Evolutionary conservation across 2,797 vertebrate species (phyloP), one percentile per base, ranked within the genome.

Genomic region (Chloroceryle amazona): DNA sequence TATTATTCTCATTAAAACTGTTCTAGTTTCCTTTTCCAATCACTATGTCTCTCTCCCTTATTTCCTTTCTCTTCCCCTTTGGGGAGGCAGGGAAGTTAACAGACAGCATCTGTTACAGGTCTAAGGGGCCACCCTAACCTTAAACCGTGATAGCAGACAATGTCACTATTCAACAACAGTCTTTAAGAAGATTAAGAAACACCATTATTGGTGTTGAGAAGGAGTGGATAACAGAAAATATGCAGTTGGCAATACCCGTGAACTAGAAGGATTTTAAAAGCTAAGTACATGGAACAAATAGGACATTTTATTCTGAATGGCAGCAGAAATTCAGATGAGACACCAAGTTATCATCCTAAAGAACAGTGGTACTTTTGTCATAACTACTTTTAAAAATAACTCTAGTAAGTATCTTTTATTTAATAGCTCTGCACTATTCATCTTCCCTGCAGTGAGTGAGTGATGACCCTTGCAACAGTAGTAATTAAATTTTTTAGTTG

Each of bases 401-500:
- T 89, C 29, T 67, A 81, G n/a, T 21, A 73, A 65, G 29, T 92
- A 55, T 93, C n/a, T 29, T 86, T 96, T 96, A 86, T 95, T 96
- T 96, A 96, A 92, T 79, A 95, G n/a, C 2, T 13, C 65, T 81
- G 10, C 19, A 71, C 52, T 81, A 83, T 78, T 95, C 70, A 58
- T 90, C 63, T 85, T 74, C 29, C n/a, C 25, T 87, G 39, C 44
- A 80, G 62, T 97, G 82, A 91, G 39, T 89, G 81, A 96, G 42
- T 85, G 72, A 74, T 94, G 88, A 96, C 93, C 91, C 79, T 82
- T 81, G 57, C 4, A 89, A 91, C 78, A 61, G 20, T 33, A 85
- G 74, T 94, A 96, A 97, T 97, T 96, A 97, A 97, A 89, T 61
- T 75, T 86, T 74, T 93, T 89, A 89, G 42, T 87, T 58, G 46